Base-by-base conservation (phyloP, 1,140 invertebrate species). In the Tenebrio molitor region DNA sequence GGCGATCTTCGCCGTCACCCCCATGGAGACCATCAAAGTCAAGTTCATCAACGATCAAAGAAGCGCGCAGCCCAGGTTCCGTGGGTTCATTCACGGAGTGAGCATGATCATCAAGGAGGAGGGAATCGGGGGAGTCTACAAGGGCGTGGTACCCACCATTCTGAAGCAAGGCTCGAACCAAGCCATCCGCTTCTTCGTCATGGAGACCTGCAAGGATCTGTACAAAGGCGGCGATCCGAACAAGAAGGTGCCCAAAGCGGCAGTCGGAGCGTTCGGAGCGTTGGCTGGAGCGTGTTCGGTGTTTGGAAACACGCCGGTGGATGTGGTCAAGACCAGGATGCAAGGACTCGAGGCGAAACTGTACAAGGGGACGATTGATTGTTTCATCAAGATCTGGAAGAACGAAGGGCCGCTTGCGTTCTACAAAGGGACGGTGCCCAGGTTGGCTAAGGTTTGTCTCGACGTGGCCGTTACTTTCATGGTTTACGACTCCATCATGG, bases 391-490 rank as follows among this genome's bases (percentile, higher is more conserved):
- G 86, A 96, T 98, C 44, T 93, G 95, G 89, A 94, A 92, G 80
- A 89, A 98, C 66, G 98, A 99, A 86, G 98, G 98, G 23, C 90
- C 94, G 1, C 82, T 85, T 70, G 97, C 97, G 84, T 99, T 99
- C 87, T 99, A 99, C 88, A 99, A 99, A 85, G 98, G 98, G 78
- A 99, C 97, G 0, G 91, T 99, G 41, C 97, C 98, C 8, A 89
- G 98, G 77, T 86, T 99, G 77, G 91, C 95, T 80, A 89, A 97
- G 79, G 98, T 99, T n/a, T 99, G 97, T 78, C 85, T 99, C 69
- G 97, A 99, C 85, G 97, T 99, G n/a, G 97, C 93, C 14, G 99
- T 99, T 71, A 99, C 97, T 23, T 99, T 96, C 85, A 99, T 96
- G 92, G 98, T 97, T 81, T 97, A 96, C 83, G 98, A 97, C 85